A percentile compares a stretch with the other conserved stretches of the same genome.
phyloP scores from a whole-genome alignment of 2,113 vertebrate species.

The Dicrurus megarhynchus region DNA sequence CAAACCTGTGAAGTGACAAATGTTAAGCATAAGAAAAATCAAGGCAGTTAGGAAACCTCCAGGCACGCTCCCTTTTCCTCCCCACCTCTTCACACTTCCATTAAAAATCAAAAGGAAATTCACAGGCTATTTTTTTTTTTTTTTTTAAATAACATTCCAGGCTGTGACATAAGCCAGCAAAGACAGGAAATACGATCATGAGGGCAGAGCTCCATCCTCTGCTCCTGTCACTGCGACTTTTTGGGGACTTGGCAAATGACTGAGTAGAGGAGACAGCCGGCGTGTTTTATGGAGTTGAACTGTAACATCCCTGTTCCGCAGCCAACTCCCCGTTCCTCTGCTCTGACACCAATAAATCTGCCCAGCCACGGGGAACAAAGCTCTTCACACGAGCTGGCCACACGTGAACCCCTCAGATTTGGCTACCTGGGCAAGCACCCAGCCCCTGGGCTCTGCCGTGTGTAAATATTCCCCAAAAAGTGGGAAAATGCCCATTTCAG shows the following conservation, averaged over 20 bases:
- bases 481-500: accelerated
- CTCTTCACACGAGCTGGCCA: background rate
- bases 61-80: background rate
- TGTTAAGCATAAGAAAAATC: background rate
- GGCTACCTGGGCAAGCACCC: background rate
- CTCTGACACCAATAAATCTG: constrained; percentile 28
- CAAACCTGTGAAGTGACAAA: background rate
- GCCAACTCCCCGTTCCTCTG: constrained; percentile 21
- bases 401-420: background rate
- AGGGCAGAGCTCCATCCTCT: constrained; percentile 50
- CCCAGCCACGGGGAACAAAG: background rate
- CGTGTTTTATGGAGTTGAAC: constrained; percentile 50
- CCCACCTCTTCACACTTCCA: constrained; percentile 7
- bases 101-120: constrained; percentile 33
- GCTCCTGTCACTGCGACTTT: constrained; percentile 21
- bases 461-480: accelerated
- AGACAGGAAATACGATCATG: constrained; percentile 36
- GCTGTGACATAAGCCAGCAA: constrained; percentile 35
- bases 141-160: background rate
- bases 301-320: constrained; percentile 58
- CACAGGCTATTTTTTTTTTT: background rate
- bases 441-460: accelerated
- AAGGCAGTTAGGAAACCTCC: background rate
- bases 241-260: constrained; percentile 44
- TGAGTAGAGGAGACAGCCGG: constrained; percentile 27